A percentile compares a stretch with the other conserved stretches of the same genome.
phyloP scores from a whole-genome alignment of 2,888 invertebrate genomes.

The Hemistola chrysoprasaria region DNA sequence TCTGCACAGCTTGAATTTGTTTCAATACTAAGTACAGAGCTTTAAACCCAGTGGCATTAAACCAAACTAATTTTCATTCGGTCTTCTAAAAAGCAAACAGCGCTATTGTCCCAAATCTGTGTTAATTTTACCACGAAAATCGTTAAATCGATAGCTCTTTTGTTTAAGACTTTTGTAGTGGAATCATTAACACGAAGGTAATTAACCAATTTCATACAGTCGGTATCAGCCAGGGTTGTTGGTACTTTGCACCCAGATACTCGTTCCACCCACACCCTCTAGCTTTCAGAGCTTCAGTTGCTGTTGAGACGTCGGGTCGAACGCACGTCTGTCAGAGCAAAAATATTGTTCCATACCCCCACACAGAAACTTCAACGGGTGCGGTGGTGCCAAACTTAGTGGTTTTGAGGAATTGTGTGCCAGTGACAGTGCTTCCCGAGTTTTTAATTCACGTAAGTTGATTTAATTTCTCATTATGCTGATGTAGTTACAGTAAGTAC shows the following conservation, averaged over 20 bases:
- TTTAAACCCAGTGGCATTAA: no score
- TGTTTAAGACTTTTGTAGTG: slow-evolving; percentile 7
- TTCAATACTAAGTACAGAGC: no score
- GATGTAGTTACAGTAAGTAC: no score
- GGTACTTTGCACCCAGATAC: slow-evolving; percentile 35
- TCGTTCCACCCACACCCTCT: not conserved
- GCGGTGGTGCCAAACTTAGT: slow-evolving; percentile 10
- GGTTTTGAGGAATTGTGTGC: slow-evolving; percentile 10
- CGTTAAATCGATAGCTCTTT: slow-evolving; percentile 11
- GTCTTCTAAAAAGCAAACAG: no score
- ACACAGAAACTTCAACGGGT: slow-evolving; percentile 19
- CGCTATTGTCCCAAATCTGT: no score
- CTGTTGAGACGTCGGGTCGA: slow-evolving; percentile 20
- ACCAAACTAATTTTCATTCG: no score
- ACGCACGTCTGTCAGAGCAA: slow-evolving; percentile 23
- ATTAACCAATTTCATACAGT: slow-evolving; percentile 39
- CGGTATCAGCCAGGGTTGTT: slow-evolving; percentile 35
- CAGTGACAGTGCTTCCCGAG: slow-evolving; percentile 2
- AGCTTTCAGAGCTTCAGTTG: slow-evolving; percentile 26
- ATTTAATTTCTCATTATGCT: no score
- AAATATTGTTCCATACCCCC: slow-evolving; percentile 6
- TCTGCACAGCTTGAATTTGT: no score
- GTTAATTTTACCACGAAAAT: not conserved
- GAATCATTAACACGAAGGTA: slow-evolving; percentile 33
- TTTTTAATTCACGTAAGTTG: slow-evolving; percentile 11